Evolutionary conservation across 2,888 invertebrate species (phyloP).

Genomic region (Lamellibrachia satsuma): DNA sequence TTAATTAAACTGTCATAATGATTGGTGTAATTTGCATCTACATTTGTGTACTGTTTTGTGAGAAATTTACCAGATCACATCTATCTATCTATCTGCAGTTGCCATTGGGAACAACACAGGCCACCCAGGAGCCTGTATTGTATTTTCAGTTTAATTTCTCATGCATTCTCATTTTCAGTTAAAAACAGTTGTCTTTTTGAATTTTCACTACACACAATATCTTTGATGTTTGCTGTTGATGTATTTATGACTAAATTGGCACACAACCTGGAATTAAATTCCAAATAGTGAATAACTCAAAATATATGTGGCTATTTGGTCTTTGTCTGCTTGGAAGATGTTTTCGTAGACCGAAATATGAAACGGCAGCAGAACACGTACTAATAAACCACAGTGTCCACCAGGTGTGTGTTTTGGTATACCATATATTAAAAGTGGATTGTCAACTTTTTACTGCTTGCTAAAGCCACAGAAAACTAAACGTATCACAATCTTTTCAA

Average conservation of each 20-base stretch:
- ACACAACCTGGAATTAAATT: not conserved
- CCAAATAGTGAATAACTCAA: not conserved
- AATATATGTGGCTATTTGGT: not conserved
- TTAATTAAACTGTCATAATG: not conserved
- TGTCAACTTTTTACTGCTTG: not conserved
- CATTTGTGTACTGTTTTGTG: not conserved
- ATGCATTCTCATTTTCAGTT: too few relatives aligned
- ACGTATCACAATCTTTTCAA: not conserved
- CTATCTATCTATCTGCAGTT: not conserved
- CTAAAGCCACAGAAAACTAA: not conserved
- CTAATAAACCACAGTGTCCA: not conserved
- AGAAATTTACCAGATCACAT: not conserved
- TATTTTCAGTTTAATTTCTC: too few relatives aligned
- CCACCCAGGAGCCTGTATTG: too few relatives aligned
- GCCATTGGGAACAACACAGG: not conserved
- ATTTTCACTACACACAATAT: not conserved
- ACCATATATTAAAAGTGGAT: not conserved
- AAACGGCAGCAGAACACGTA: not conserved
- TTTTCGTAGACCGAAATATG: not conserved
- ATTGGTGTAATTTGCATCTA: not conserved
- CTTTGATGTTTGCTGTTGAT: not conserved
- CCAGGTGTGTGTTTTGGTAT: not conserved
- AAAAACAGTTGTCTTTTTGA: too few relatives aligned
- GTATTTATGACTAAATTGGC: not conserved
- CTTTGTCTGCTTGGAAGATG: not conserved